phyloP scores from a whole-genome alignment of 2,888 invertebrate species.

The Drosophila histrio region DNA sequence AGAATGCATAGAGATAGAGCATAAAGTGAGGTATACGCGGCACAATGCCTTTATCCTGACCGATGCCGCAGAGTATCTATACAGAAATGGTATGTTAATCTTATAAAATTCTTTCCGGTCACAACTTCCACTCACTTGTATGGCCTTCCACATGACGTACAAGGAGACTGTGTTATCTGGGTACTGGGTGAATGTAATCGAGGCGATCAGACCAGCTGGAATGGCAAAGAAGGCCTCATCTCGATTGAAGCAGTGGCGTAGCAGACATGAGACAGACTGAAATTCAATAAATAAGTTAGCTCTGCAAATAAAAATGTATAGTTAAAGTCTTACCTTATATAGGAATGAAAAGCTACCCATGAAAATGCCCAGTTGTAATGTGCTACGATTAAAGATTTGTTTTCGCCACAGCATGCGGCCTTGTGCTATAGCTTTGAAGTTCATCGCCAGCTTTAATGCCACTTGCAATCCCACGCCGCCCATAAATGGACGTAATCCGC shows the following conservation, averaged over 20 bases:
- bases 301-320: background rate
- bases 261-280: slow-evolving; percentile 87
- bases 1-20: slow-evolving; percentile 89
- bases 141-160: slow-evolving; percentile 92
- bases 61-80: slow-evolving; percentile 89
- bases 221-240: slow-evolving; percentile 88
- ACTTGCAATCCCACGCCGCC: slow-evolving; percentile 87
- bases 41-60: slow-evolving; percentile 87
- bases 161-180: slow-evolving; percentile 92
- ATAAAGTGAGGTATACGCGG: slow-evolving; percentile 89
- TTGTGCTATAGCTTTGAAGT: slow-evolving; percentile 85
- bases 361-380: slow-evolving; percentile 87
- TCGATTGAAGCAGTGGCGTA: slow-evolving; percentile 87
- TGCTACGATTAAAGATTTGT: slow-evolving; percentile 86
- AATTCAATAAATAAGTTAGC: slow-evolving; percentile 14
- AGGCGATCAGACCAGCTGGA: slow-evolving; percentile 89
- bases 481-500: slow-evolving; percentile 86
- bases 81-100: background rate
- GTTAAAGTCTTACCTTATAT: slow-evolving; percentile 86
- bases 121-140: slow-evolving; percentile 86
- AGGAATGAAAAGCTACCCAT: slow-evolving; percentile 89
- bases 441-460: slow-evolving; percentile 86
- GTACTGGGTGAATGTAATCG: slow-evolving; percentile 89
- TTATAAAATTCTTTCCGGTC: no score
- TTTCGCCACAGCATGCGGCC: slow-evolving; percentile 85